These are phyloP conservation scores for Nephila pilipes DNA, from an alignment of 1,140 invertebrate genomes.

Conservation along the genomic window DNA sequence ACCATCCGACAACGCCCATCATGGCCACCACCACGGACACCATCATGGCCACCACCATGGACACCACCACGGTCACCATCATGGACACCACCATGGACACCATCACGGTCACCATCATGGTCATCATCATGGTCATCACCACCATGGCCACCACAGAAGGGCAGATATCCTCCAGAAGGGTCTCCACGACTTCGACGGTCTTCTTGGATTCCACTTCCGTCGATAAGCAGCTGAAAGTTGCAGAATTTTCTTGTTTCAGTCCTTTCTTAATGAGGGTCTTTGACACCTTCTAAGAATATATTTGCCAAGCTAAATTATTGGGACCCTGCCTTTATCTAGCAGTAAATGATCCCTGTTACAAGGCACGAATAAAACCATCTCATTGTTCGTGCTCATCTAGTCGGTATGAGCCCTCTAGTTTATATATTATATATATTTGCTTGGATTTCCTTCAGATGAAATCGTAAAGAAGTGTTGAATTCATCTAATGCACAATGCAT, in stretches of 20 bases:
- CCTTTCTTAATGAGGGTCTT: neutral
- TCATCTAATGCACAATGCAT: constrained; percentile 9
- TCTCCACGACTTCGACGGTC: constrained; percentile 73
- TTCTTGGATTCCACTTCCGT: constrained; percentile 71
- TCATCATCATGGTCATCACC: constrained; percentile 32
- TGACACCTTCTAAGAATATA: neutral
- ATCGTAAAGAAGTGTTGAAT: neutral
- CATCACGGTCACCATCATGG: constrained; percentile 42
- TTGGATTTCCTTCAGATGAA: neutral
- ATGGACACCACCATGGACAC: constrained; percentile 19
- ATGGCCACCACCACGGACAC: neutral
- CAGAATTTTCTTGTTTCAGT: neutral
- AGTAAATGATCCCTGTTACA: neutral
- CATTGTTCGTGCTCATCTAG: constrained; percentile 53
- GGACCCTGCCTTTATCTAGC: neutral
- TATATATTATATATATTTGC: neutral
- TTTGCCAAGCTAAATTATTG: neutral
- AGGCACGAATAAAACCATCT: neutral
- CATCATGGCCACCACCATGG: constrained; percentile 29
- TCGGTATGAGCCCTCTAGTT: constrained; percentile 37
- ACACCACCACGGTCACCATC: constrained; percentile 35
- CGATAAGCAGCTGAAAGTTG: constrained; percentile 58
- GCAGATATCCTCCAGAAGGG: constrained; percentile 71
- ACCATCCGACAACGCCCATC: constrained; percentile 30
- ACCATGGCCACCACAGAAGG: constrained; percentile 62